A percentile compares a stretch with the other conserved stretches of the same genome.
Conservation (phyloP, 1,140 invertebrate genomes). For the Trypoxylus dichotomus region DNA sequence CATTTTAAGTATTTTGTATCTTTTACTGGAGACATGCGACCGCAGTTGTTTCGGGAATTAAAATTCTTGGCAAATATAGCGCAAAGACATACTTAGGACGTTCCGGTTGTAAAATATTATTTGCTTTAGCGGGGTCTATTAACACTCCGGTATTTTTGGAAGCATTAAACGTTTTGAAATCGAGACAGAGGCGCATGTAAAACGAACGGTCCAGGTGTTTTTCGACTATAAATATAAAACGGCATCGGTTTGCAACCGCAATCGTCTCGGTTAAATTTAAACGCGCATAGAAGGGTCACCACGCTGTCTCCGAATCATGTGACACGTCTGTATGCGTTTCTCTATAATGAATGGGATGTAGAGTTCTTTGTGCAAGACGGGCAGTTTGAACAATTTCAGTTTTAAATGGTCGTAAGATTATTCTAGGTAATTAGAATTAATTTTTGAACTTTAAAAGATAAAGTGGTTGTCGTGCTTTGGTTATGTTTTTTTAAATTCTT, state of each 20-base stretch:
- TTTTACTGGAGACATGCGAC: neutral
- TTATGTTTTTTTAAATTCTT: too few species aligned
- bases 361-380: neutral
- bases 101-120: neutral
- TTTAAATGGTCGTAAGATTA: too few species aligned
- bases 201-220: neutral
- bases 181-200: neutral
- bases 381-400: too few species aligned
- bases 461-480: too few species aligned
- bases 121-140: neutral
- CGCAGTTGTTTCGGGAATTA: neutral
- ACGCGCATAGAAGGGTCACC: neutral
- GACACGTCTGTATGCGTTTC: neutral
- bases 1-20: too few species aligned
- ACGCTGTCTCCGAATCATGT: neutral
- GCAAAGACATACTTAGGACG: neutral
- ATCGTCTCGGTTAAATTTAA: neutral
- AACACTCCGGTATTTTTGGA: neutral
- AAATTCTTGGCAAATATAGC: neutral
- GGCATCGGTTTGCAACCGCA: neutral
- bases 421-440: too few species aligned
- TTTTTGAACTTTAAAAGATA: too few species aligned
- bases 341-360: neutral
- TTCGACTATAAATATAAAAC: neutral
- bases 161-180: slow-evolving; percentile 1